phyloP scores from a whole-genome alignment of 2,888 invertebrate species.

The Gibbula magus region DNA sequence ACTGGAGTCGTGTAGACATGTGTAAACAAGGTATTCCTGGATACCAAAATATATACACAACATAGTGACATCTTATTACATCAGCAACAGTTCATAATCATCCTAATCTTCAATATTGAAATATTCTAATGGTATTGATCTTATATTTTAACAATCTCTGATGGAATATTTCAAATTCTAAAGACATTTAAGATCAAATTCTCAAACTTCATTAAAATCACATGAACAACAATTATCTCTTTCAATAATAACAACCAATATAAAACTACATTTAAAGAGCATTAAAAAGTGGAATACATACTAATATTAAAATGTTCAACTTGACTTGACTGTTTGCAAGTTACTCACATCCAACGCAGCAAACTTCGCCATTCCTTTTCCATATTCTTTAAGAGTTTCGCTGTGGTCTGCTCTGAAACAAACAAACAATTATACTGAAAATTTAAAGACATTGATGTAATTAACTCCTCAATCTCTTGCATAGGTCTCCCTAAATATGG shows the following conservation, averaged over 20 bases:
- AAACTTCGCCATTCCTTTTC: slow-evolving; percentile 83
- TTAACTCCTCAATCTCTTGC: no score
- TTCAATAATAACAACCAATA: background rate
- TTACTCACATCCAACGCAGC: slow-evolving; percentile 78
- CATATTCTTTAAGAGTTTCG: slow-evolving; percentile 81
- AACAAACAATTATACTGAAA: no score
- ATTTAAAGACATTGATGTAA: no score
- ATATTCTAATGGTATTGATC: no score
- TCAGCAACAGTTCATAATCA: no score
- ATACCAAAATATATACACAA: no score
- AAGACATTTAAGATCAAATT: background rate
- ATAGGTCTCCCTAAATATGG: no score
- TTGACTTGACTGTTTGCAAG: background rate
- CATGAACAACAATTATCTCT: background rate
- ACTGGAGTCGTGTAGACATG: slow-evolving; percentile 84
- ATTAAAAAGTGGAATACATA: no score
- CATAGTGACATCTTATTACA: no score
- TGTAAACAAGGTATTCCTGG: slow-evolving; percentile 77
- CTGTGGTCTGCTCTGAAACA: slow-evolving; percentile 82
- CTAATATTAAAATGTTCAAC: no score
- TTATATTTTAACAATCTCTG: background rate
- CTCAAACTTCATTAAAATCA: background rate
- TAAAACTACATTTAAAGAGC: background rate
- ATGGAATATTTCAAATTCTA: background rate
- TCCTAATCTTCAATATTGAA: no score